Evolutionary conservation across 2,113 vertebrate genomes (phyloP), one percentile per base, ranked within the genome.

Genomic region (Spea multiplicata): DNA sequence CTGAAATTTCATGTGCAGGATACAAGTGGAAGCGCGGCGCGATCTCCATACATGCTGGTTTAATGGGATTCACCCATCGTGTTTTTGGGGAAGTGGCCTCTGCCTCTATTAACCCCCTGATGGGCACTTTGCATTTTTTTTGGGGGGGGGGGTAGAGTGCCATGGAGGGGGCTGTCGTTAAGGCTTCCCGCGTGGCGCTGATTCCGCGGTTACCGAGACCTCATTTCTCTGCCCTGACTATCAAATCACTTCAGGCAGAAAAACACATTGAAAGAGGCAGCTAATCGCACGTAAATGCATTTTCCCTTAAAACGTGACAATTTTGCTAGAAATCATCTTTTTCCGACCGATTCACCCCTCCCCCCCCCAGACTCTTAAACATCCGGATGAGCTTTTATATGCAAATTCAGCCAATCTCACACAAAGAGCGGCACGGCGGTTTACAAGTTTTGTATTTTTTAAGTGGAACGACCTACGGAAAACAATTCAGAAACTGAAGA

Each of bases 361-460:
- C 30, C 30, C 30, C 1, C 30, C 30, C 30, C 30, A 1, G 30
- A 73, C 81, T 85, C 65, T 75, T 82, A 82, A 86, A 85, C 81
- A 61, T 70, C 74, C 4, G 82, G 45, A 75, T 77, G 81, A 55
- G 66, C 88, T 86, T 84, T 81, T 82, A 87, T 83, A 82, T 83
- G 66, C 49, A 87, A 84, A 88, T 74, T 0, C 49, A 82, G 62
- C 57, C 65, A 71, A 53, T 71, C 16, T 44, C 48, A 68, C 76
- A 74, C 82, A 74, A 84, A 83, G 69, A 82, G 4, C 10, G 55
- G 61, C 9, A 84, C 1, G 13, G 17, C 17, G 8, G 8, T 59
- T 59, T 59, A 13, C 55, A 13, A 13, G 55, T 59, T 53, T 55
- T 71, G 48, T 71, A 71, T 71, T 52, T 64, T 55, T 71, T 12